phyloP scores from a whole-genome alignment of 2,888 invertebrate genomes.

The Cephus rjabovi region DNA sequence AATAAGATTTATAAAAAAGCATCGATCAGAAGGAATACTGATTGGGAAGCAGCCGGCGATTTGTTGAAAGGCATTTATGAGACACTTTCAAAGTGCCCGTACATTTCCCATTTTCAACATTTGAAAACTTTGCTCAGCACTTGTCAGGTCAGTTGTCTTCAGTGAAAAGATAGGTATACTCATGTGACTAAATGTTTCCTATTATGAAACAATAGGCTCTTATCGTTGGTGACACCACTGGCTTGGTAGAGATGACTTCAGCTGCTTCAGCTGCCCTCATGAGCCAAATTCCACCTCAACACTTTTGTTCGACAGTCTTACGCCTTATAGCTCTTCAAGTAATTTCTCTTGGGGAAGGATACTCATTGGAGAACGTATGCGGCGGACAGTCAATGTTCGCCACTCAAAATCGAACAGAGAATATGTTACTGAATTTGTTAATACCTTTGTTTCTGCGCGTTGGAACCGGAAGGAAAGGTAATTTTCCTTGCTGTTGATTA shows the following conservation, averaged over 20 bases:
- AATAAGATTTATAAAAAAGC: constrained; percentile 97
- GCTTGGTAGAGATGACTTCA: constrained; percentile 81
- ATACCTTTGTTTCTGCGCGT: constrained; percentile 96
- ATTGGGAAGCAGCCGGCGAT: constrained; percentile 97
- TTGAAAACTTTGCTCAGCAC: constrained; percentile 88
- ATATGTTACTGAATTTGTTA: constrained; percentile 94
- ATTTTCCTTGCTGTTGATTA: neutral
- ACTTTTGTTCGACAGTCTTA: constrained; percentile 97
- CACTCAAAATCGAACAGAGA: constrained; percentile 92
- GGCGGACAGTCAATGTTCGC: constrained; percentile 91
- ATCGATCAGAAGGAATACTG: constrained; percentile 90
- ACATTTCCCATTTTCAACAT: constrained; percentile 96
- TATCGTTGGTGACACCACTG: constrained; percentile 81
- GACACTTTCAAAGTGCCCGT: constrained; percentile 92
- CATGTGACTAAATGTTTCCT: neutral
- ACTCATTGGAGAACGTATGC: constrained; percentile 94
- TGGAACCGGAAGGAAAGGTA: constrained; percentile 94
- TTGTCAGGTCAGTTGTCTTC: constrained; percentile 76
- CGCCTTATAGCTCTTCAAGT: constrained; percentile 94
- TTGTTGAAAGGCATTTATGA: constrained; percentile 95
- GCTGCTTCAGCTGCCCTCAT: constrained; percentile 84
- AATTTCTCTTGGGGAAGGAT: constrained; percentile 90
- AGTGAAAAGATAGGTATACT: neutral
- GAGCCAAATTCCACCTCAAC: constrained; percentile 92
- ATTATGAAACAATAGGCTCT: constrained; percentile 71